Conservation (phyloP, 2,113 vertebrate species). For the Notarius lentiginosus region DNA sequence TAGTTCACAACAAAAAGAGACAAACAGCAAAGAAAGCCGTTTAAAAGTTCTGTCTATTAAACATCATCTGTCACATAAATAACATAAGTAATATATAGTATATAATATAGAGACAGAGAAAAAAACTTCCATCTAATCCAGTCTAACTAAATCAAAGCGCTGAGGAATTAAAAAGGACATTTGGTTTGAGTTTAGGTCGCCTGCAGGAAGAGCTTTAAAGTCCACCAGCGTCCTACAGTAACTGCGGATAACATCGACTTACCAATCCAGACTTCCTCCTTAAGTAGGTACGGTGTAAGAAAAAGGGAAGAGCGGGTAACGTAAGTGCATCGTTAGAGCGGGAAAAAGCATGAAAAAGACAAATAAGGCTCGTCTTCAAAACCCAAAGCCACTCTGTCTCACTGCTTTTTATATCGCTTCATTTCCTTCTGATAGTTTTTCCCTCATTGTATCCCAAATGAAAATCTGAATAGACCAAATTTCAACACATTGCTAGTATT, state of each 20-base stretch:
- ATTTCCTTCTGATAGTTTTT: constrained; percentile 16
- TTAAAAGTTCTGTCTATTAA: constrained; percentile 76
- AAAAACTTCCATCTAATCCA: constrained; percentile 68
- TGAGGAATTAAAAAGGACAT: constrained; percentile 81
- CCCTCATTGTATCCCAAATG: not conserved
- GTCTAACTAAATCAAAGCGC: constrained; percentile 77
- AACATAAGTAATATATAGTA: not conserved
- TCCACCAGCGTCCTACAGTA: constrained; percentile 89
- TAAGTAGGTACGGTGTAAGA: constrained; percentile 99
- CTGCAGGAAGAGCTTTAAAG: constrained; percentile 73
- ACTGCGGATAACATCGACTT: constrained; percentile 98
- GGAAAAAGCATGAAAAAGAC: constrained; percentile 97
- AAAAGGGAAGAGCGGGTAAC: constrained; percentile 99
- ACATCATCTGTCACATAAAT: constrained; percentile 66
- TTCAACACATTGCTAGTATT: not conserved
- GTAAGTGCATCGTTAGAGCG: constrained; percentile 99
- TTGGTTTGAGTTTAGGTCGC: constrained; percentile 64
- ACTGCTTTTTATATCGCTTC: constrained; percentile 39
- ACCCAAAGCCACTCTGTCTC: constrained; percentile 61
- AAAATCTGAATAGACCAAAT: not conserved
- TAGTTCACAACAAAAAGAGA: constrained; percentile 61
- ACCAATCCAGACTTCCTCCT: constrained; percentile 99
- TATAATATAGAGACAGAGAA: constrained; percentile 62
- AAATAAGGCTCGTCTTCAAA: constrained; percentile 86
- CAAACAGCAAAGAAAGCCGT: constrained; percentile 67